Evolutionary conservation across 2,113 vertebrate species (phyloP).

Genomic region (Notarius quadriscutis): DNA sequence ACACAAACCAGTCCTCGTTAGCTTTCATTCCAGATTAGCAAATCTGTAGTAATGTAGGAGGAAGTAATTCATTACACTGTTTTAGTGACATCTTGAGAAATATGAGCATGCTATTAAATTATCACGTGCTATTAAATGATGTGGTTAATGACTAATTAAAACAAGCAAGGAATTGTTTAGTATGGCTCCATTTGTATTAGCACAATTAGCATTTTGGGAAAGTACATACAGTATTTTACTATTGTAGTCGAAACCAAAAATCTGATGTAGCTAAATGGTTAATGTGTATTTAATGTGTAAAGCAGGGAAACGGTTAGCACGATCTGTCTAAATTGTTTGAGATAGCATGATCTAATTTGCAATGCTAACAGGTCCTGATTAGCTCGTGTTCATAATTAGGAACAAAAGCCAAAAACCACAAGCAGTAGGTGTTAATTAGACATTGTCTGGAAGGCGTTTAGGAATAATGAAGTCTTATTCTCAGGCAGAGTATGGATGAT

Average conservation of each 20-base stretch:
- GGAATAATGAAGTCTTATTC: slow-evolving; percentile 1
- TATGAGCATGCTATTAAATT: not conserved
- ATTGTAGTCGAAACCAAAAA: not conserved
- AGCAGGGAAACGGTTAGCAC: not conserved
- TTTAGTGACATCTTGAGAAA: not conserved
- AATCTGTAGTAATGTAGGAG: not conserved
- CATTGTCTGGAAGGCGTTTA: not conserved
- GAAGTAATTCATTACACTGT: not conserved
- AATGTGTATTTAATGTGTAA: not conserved
- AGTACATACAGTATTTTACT: not conserved
- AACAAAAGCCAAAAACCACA: not conserved
- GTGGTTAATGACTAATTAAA: not conserved
- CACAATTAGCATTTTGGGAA: not conserved
- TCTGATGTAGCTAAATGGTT: not conserved
- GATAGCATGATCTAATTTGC: slow-evolving; percentile 9
- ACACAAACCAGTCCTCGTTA: not conserved
- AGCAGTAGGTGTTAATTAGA: slow-evolving; percentile 6
- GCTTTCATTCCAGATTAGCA: not conserved
- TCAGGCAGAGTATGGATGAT: not conserved
- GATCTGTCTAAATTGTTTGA: not conserved
- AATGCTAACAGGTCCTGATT: not conserved
- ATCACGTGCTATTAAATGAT: not conserved
- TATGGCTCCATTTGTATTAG: not conserved
- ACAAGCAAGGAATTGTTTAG: not conserved
- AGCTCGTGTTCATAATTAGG: not conserved